phyloP scores from a whole-genome alignment of 35 echinoderm and acorn worm genomes.

The Heliocidaris erythrogramma region DNA sequence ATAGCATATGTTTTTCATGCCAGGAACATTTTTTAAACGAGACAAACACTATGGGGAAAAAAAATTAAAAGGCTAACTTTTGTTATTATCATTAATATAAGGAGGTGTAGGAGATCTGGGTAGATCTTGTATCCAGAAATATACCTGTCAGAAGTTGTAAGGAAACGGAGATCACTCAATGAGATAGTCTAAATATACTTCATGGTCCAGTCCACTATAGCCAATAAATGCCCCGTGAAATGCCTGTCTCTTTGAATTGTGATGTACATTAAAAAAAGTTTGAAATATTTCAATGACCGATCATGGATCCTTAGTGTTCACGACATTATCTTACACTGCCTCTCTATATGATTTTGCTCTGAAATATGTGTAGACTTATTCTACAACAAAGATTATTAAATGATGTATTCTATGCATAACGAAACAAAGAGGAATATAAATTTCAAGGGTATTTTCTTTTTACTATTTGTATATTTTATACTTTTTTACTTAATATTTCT shows the following conservation, averaged over 20 bases:
- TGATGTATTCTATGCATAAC: neutral
- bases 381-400: neutral
- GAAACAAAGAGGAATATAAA: neutral
- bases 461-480: neutral
- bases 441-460: constrained; percentile 3
- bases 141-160: too few relatives aligned
- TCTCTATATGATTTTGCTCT: neutral
- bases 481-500: neutral
- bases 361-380: neutral
- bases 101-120: too few relatives aligned
- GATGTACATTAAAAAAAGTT: neutral
- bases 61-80: too few relatives aligned
- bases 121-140: too few relatives aligned
- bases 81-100: too few relatives aligned
- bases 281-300: neutral
- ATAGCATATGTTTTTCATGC: neutral
- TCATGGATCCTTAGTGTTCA: neutral
- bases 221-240: neutral
- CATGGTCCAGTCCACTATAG: neutral
- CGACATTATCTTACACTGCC: neutral
- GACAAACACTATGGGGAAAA: too few relatives aligned
- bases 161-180: too few relatives aligned
- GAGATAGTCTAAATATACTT: too few relatives aligned
- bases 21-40: neutral
- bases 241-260: neutral